These are phyloP conservation scores for Nasonia oneida DNA, from an alignment of 2,888 invertebrate species.

Conservation along the genomic window DNA sequence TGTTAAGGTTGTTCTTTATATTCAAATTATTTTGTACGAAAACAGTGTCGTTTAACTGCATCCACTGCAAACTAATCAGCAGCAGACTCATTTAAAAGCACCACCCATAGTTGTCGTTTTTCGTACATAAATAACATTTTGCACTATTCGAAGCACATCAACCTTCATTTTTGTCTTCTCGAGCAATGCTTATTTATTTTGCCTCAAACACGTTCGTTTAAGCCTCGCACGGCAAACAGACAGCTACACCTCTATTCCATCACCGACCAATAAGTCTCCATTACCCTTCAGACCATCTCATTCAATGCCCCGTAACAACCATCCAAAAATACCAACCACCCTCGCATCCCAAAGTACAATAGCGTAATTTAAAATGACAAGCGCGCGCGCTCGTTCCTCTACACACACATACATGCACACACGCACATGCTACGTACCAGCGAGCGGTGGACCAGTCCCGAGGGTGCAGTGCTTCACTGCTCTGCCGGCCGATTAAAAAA, in stretches of 20 bases:
- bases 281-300: slow-evolving; percentile 24
- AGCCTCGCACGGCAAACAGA: not conserved
- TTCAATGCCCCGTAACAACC: not conserved
- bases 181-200: not conserved
- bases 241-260: slow-evolving; percentile 42
- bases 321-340: not conserved
- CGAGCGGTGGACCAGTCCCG: slow-evolving; percentile 43
- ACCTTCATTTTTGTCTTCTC: not conserved
- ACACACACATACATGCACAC: not conserved
- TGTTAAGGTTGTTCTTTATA: too few species aligned
- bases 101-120: not conserved
- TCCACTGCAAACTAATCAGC: too few species aligned
- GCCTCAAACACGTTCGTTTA: not conserved
- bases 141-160: not conserved
- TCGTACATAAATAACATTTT: not conserved
- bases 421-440: not conserved
- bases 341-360: not conserved
- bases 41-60: too few species aligned
- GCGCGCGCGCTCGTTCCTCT: slow-evolving; percentile 22
- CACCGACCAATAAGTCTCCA: slow-evolving; percentile 47
- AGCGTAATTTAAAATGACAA: slow-evolving; percentile 61
- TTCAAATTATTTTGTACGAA: too few species aligned
- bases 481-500: slow-evolving; percentile 60
- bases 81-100: not conserved
- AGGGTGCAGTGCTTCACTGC: slow-evolving; percentile 60